A percentile compares a stretch with the other conserved stretches of the same genome.
These are phyloP conservation scores for Troides aeacus DNA, from an alignment of 2,888 invertebrate species.

Conservation along the genomic window DNA sequence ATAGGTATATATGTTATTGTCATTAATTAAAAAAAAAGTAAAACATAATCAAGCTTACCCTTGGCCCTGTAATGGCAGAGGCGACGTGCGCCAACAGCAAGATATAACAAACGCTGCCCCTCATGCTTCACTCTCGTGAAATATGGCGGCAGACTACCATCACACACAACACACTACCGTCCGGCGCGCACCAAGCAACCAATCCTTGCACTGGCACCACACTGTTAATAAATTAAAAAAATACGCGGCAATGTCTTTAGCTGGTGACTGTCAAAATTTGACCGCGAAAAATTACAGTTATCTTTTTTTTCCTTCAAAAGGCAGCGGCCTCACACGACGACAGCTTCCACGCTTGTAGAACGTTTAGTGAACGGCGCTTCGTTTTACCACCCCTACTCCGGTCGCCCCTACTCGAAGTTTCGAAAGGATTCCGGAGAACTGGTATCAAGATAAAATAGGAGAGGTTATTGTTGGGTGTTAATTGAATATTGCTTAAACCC, in stretches of 20 bases:
- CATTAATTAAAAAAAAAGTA: background rate
- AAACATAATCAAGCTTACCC: conserved; percentile 50
- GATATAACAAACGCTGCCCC: conserved; percentile 64
- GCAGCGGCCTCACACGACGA: conserved; percentile 59
- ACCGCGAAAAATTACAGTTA: conserved; percentile 39
- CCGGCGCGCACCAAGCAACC: conserved; percentile 49
- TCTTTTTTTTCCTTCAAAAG: conserved; percentile 46
- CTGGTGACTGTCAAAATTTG: conserved; percentile 26
- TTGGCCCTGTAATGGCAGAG: conserved; percentile 75
- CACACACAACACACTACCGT: conserved; percentile 62
- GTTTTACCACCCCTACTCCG: conserved; percentile 78
- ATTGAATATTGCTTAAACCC: conserved; percentile 62
- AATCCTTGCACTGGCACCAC: conserved; percentile 42
- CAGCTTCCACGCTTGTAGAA: conserved; percentile 61
- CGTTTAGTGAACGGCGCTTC: conserved; percentile 56
- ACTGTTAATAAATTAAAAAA: conserved; percentile 37
- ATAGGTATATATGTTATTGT: too few species aligned
- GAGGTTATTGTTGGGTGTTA: conserved; percentile 51
- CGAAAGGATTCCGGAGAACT: conserved; percentile 67
- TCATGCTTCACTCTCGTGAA: conserved; percentile 72
- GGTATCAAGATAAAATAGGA: conserved; percentile 51
- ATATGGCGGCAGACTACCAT: conserved; percentile 73
- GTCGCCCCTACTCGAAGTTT: conserved; percentile 66
- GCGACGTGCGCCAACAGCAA: conserved; percentile 73
- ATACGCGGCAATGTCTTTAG: conserved; percentile 42